Evolutionary conservation across 1,140 invertebrate species (phyloP), one percentile per base, ranked within the genome.

Genomic region (Drosophila rufa): DNA sequence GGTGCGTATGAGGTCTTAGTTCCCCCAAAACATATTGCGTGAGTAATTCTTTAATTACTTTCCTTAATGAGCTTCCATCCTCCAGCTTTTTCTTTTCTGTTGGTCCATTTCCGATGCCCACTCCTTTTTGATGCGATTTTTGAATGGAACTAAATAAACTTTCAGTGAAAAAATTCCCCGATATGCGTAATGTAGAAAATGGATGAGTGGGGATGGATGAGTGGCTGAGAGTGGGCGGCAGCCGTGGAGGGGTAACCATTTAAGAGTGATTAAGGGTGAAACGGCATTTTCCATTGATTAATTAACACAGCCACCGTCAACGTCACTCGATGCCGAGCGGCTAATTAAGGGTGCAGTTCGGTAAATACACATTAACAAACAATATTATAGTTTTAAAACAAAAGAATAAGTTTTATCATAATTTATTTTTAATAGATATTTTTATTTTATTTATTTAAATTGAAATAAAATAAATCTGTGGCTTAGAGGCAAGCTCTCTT

Each of bases 201-300:
- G 19, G 12, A 19, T 62, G 40, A 19, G 17, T 46, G 47, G 14
- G 47, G 27, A 46, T 57, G 57, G 50, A n/a, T 66, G 33, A 50
- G 43, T 56, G 45, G 19, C 25, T 11, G n/a, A 51, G 45, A 36
- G 42, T 57, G 51, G 46, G 30, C 50, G 47, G 64, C 14, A 33
- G 12, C 27, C 22, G 36, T 30, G 38, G 62, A 33, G 51, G 60
- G n/a, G 73, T 36, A 19, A 36, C 36, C 75, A 60, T 77, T 77
- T 67, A 76, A 67, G 64, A 77, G 75, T 77, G 73, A 77, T 77
- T 77, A 77, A 76, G 47, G 75, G 53, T 58, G 64, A 77, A 77
- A 55, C 75, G 75, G 74, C 75, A 77, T 60, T 77, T 77, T 77
- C 75, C 64, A 77, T 77, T 77, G 64, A 77, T 77, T 77, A 77